Percentiles rank a stretch among this genome's conserved stretches.
phyloP scores from a whole-genome alignment of 2,888 invertebrate genomes.

The Ceraclea dissimilis region DNA sequence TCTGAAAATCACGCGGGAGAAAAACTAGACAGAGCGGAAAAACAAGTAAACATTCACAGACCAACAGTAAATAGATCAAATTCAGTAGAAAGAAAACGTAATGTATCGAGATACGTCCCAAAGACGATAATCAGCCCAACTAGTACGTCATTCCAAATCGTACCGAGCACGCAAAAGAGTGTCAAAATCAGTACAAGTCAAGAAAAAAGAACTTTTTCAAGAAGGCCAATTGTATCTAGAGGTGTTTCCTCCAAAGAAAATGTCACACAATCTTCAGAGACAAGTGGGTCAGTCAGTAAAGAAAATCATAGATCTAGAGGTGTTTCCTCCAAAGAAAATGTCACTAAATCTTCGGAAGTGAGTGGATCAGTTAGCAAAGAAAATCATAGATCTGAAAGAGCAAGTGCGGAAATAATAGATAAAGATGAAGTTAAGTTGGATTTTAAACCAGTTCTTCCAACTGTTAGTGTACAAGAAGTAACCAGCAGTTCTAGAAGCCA shows the following conservation, averaged over 20 bases:
- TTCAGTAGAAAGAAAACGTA: neutral
- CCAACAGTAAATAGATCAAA: neutral
- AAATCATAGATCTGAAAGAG: constrained; percentile 20
- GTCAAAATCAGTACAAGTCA: constrained; percentile 16
- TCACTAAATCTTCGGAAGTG: constrained; percentile 2
- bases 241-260: neutral
- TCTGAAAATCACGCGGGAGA: constrained; percentile 19
- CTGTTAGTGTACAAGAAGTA: neutral
- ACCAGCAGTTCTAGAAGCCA: neutral
- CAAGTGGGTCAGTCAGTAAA: neutral
- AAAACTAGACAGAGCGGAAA: constrained; percentile 9
- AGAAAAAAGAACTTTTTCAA: constrained; percentile 14
- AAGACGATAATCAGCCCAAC: neutral
- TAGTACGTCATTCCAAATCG: neutral
- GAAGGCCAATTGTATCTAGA: constrained; percentile 3
- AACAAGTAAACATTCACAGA: constrained; percentile 7
- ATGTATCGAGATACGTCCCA: neutral
- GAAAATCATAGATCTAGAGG: constrained; percentile 19
- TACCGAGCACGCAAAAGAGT: constrained; percentile 18
- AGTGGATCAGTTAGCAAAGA: neutral
- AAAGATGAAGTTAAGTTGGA: neutral
- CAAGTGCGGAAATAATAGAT: constrained; percentile 21
- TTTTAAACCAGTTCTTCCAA: neutral
- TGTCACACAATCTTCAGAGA: constrained; percentile 3
- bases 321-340: constrained; percentile 2